Evolutionary conservation across 2,888 invertebrate genomes (phyloP).

Genomic region (Aphodius granarius): DNA sequence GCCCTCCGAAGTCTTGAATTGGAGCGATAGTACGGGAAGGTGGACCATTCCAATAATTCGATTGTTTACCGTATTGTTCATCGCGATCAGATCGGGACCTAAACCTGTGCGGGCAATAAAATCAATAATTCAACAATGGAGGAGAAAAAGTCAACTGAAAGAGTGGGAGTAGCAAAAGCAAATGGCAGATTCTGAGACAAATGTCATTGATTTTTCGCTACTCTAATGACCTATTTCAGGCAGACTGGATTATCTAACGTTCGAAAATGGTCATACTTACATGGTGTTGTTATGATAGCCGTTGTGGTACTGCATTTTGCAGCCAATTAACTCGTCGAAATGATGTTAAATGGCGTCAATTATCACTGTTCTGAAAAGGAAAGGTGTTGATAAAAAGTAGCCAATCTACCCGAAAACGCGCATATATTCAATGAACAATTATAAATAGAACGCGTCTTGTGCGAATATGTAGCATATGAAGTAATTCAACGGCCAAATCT

Average conservation of each 20-base stretch:
- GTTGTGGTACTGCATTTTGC: conserved; percentile 56
- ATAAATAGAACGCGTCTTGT: background rate
- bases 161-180: conserved; percentile 35
- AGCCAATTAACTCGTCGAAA: conserved; percentile 41
- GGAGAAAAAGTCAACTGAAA: background rate
- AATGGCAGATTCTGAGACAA: conserved; percentile 32
- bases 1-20: conserved; percentile 55
- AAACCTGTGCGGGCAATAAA: conserved; percentile 50
- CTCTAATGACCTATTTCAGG: conserved; percentile 24
- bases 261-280: conserved; percentile 41
- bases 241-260: background rate
- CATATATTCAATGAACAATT: background rate
- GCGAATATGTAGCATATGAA: background rate
- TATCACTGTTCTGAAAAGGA: conserved; percentile 39
- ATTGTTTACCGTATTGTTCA: conserved; percentile 66
- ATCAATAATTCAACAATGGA: conserved; percentile 7
- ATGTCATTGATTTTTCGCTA: conserved; percentile 28
- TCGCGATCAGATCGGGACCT: conserved; percentile 66
- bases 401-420: background rate
- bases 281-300: conserved; percentile 53
- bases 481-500: background rate
- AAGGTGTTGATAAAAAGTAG: conserved; percentile 19
- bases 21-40: conserved; percentile 50
- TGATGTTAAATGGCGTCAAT: conserved; percentile 40
- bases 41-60: conserved; percentile 53